Conservation (phyloP, 1,140 invertebrate genomes). For the Drosophila elegans region DNA sequence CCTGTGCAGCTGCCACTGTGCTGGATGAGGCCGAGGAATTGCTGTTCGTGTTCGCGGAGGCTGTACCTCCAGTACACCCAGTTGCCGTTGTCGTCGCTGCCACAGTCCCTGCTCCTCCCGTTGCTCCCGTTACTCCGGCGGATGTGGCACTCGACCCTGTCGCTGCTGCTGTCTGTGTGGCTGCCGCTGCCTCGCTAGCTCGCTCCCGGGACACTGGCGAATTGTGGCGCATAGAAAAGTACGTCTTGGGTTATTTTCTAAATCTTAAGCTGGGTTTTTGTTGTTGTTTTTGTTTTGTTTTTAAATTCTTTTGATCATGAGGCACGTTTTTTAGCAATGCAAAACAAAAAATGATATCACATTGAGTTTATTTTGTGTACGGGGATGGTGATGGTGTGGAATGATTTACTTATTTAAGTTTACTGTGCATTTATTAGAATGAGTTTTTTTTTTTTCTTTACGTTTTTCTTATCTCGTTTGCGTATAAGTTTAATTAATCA, state of each 20-base stretch:
- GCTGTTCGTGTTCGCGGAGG: slow-evolving; percentile 61
- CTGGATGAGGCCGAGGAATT: slow-evolving; percentile 75
- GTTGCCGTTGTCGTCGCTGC: slow-evolving; percentile 23
- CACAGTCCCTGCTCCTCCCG: slow-evolving; percentile 11
- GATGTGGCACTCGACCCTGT: slow-evolving; percentile 27
- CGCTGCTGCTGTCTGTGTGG: slow-evolving; percentile 48
- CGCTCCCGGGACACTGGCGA: slow-evolving; percentile 83
- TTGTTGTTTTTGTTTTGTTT: slow-evolving; percentile 4
- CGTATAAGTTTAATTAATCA: too few relatives aligned
- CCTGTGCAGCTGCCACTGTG: slow-evolving; percentile 81
- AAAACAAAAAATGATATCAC: not conserved
- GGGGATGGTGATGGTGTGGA: not conserved
- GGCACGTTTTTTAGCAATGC: not conserved
- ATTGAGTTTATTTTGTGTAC: too few relatives aligned
- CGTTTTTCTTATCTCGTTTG: not conserved
- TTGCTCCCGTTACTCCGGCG: not conserved
- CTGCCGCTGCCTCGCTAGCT: slow-evolving; percentile 60
- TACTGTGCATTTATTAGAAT: not conserved
- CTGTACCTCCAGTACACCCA: slow-evolving; percentile 7
- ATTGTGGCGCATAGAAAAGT: slow-evolving; percentile 77
- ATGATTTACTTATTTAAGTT: not conserved
- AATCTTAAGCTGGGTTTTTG: slow-evolving; percentile 18
- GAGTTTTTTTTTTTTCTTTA: not conserved
- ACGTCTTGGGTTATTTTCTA: slow-evolving; percentile 47
- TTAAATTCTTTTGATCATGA: slow-evolving; percentile 32